These are phyloP conservation scores for Tringa solitaria DNA, from an alignment of 2,113 vertebrate species.

Conservation along the genomic window DNA sequence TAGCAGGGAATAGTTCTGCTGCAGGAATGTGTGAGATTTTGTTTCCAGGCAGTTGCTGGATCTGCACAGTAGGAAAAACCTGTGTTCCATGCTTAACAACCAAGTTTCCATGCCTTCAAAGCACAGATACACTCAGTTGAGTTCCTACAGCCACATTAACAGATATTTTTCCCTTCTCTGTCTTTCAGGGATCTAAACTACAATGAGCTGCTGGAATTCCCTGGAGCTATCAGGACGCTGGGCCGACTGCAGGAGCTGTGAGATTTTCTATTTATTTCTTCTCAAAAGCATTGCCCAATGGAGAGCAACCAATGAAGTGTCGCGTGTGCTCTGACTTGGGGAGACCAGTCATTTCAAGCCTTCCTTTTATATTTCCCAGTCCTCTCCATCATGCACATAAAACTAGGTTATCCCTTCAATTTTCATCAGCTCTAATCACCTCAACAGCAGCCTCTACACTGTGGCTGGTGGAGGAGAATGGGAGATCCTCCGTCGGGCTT, in stretches of 20 bases:
- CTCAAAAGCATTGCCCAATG: not conserved
- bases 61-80: constrained; percentile 36
- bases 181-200: constrained; percentile 90
- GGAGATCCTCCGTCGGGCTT: not conserved
- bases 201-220: constrained; percentile 92
- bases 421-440: not conserved
- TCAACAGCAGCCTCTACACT: not conserved
- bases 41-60: constrained; percentile 47
- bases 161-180: constrained; percentile 24
- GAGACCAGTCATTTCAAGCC: not conserved
- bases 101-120: constrained; percentile 47
- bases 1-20: not conserved
- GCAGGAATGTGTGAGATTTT: not conserved
- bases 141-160: not conserved
- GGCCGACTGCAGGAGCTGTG: constrained; percentile 94
- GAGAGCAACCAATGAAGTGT: not conserved
- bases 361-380: not conserved
- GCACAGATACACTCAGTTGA: not conserved
- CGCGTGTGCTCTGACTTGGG: fast-evolving
- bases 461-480: fast-evolving
- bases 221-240: constrained; percentile 87
- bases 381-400: not conserved
- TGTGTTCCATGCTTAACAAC: not conserved
- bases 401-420: not conserved
- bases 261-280: constrained; percentile 67